Evolutionary conservation across 1,140 invertebrate species (phyloP), one percentile per base, ranked within the genome.

Genomic region (Teleogryllus occipitalis): DNA sequence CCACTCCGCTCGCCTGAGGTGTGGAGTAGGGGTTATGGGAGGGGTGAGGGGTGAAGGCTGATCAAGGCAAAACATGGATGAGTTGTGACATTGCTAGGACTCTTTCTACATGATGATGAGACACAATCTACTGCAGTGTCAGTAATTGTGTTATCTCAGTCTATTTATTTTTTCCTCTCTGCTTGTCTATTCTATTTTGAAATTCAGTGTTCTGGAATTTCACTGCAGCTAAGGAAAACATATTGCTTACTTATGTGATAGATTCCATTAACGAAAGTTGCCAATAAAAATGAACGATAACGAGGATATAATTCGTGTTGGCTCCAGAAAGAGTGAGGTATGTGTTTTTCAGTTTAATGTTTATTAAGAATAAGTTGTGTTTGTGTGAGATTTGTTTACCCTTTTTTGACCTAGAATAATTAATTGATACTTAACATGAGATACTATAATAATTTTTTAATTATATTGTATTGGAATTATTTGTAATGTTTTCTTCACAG

Each of bases 281-380:
- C 10, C 54, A 14, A 65, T 10, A 65, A 65, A 3, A 65, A 18
- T 65, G 54, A 10, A 65, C 7, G 39, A 46, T 75, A 39, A 27
- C 18, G 22, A 76, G 8, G 76, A 81, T 15, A 77, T 10, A 10
- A 79, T 82, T 39, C 80, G 79, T 15, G 80, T 82, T 7, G 82
- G 82, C 6, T 83, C 82, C 22, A 82, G 82, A 12, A 82, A 82
- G 79, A 83, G 82, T 79, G 79, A 83, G 77, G 82, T 83, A 80
- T 54, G 65, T 78, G 49, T n/a, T 8, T 10, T 75, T 21, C 46
- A 14, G 54, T 39, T 39, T 5, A 39, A 39, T 39, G 27, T 1
- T 1, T 39, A 39, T 39, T 39, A 39, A 2, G 27, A 39, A 39
- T 39, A 39, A 39, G 27, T 39, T 39, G 27, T 39, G 27, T 39